Percentiles rank a stretch among this genome's conserved stretches.
These are phyloP conservation scores for Dreissena rostriformis DNA, from an alignment of 1,140 invertebrate species.

Conservation along the genomic window DNA sequence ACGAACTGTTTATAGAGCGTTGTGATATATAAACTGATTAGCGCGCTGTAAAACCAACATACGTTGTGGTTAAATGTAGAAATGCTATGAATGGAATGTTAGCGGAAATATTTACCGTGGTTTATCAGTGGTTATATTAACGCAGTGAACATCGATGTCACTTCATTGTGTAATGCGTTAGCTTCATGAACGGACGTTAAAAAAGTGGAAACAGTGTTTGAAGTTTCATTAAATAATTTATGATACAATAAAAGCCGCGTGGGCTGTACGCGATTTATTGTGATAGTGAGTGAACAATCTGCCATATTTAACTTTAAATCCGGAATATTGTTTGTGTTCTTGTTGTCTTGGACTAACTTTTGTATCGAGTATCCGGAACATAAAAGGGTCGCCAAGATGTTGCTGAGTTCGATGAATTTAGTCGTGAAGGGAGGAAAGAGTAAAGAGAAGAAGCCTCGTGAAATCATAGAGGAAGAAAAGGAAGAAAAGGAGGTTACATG, in stretches of 20 bases:
- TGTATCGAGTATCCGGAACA: neutral
- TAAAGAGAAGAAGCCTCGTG: slow-evolving; percentile 27
- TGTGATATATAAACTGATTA: neutral
- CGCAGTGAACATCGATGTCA: too few species aligned
- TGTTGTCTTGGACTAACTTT: neutral
- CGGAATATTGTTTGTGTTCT: too few species aligned
- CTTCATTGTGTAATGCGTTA: too few species aligned
- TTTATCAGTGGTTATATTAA: neutral
- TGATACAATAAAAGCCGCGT: too few species aligned
- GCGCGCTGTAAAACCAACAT: neutral
- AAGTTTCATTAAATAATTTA: too few species aligned
- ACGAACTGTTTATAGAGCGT: neutral
- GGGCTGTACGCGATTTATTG: too few species aligned
- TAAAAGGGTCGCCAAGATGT: slow-evolving; percentile 8
- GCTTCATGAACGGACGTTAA: too few species aligned
- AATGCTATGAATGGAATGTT: neutral
- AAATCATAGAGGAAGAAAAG: slow-evolving; percentile 6
- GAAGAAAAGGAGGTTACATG: neutral
- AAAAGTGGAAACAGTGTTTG: too few species aligned
- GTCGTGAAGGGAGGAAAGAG: slow-evolving; percentile 36
- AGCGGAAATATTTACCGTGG: neutral
- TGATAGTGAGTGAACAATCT: too few species aligned
- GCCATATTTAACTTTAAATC: too few species aligned
- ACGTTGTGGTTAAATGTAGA: neutral
- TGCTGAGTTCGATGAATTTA: slow-evolving; percentile 50